Evolutionary conservation across 2,888 invertebrate genomes (phyloP), one percentile per base, ranked within the genome.

Genomic region (Caenorhabditis auriculariae): DNA sequence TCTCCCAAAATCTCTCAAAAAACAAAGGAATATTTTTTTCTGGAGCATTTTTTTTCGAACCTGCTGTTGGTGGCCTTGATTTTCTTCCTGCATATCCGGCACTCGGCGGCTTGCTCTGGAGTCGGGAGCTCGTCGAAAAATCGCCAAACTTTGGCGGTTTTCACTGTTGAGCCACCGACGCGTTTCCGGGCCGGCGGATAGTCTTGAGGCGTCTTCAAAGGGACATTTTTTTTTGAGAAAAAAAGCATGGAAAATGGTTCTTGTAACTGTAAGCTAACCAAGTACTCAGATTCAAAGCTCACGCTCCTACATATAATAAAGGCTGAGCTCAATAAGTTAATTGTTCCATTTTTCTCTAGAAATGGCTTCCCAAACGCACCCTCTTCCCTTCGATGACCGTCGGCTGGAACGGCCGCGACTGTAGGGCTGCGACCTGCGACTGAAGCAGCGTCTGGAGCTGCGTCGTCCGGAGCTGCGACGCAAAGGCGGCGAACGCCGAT

Each of bases 51-150:
- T 32, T 32, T n/a, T 32, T 26, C 55, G 17, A 55, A 75, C 78
- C 78, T 78, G 66, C 77, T 77, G 50, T 79, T 79, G 2, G 79
- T 79, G 6, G 79, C 79, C 51, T 79, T 79, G 52, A 79, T 79
- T 47, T 72, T 77, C 53, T 79, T 79, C 28, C 69, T 50, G 50
- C 79, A 79, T n/a, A 67, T 54, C 15, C 69, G 60, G 35, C 79
- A 79, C 23, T 75, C 75, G 38, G 79, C 79, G 1, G 79, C 79
- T 52, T 80, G 77, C 52, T 78, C 78, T 27, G 65, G 60, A 4
- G 65, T 67, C 3, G 77, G 77, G 32, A 69, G 60, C 56, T 78
- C 75, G 39, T 72, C 73, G 60, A 78, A 78, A 51, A 71, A 78
- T 23, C 69, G 57, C 78, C 78, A 78, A 15, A 78, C 78, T 46